Percentiles rank a stretch among this genome's conserved stretches.
These are phyloP conservation scores for Forbesichthys agassizii DNA, from an alignment of 2,113 vertebrate genomes.

Conservation along the genomic window DNA sequence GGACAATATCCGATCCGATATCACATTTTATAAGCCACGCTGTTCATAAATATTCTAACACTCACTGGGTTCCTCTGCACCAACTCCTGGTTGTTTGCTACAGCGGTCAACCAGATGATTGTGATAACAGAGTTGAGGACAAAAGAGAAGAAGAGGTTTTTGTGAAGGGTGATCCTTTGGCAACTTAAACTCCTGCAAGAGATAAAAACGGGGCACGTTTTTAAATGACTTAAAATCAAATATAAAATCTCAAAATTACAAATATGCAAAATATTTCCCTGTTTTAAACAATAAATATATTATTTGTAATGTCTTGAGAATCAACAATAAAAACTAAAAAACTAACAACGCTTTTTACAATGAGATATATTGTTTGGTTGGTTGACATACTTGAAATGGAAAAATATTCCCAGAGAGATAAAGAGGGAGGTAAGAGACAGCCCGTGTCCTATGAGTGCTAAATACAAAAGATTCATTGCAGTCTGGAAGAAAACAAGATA, in stretches of 20 bases:
- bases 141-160: constrained; percentile 98
- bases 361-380: neutral
- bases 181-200: constrained; percentile 91
- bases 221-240: neutral
- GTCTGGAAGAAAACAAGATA: constrained; percentile 79
- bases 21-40: too few relatives aligned
- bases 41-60: constrained; percentile 14
- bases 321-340: neutral
- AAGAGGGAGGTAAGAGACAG: constrained; percentile 90
- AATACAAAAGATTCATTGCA: constrained; percentile 92
- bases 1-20: too few relatives aligned
- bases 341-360: neutral
- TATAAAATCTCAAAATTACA: neutral
- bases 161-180: constrained; percentile 97
- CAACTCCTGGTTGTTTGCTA: constrained; percentile 90
- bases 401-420: constrained; percentile 94
- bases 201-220: constrained; percentile 6
- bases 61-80: constrained; percentile 92
- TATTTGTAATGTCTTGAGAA: too few relatives aligned
- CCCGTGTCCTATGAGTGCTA: constrained; percentile 95
- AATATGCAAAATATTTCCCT: neutral
- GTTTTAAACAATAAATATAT: neutral
- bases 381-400: constrained; percentile 94
- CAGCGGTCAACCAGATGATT: constrained; percentile 87
- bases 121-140: constrained; percentile 93